Evolutionary conservation across 2,888 invertebrate species (phyloP), one percentile per base, ranked within the genome.

Genomic region (Plutella xylostella): DNA sequence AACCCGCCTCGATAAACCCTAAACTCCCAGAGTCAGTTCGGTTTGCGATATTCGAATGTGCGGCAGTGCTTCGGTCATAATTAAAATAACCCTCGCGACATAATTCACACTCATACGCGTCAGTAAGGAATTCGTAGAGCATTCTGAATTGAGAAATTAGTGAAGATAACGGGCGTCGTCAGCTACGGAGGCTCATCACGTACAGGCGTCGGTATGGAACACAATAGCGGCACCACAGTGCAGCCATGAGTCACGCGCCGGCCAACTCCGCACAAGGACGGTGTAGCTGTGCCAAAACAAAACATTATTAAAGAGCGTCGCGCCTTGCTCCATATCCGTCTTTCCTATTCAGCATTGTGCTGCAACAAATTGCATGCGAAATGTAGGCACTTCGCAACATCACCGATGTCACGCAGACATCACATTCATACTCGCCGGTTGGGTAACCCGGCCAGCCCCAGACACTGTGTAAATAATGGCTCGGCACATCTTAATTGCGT

Each of bases 251-350:
- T 80, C 76, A 80, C 53, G 51, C 56, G 49, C 52, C 45, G 56
- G 51, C 55, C 70, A 70, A 28, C 28, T 28, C 28, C 9, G 28
- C 9, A 75, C 75, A 77, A 80, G 82, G 79, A 72, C 79, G 68
- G 59, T 60, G 58, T 61, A 56, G 55, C 60, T 60, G 68, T 64
- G 60, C 65, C 72, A 68, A 75, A 76, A 72, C 65, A 72, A 66
- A 75, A 73, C 72, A 75, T 70, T n/a, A n/a, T n/a, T n/a, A 76
- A 78, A 76, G 77, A 79, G 71, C 57, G 68, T 80, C 78, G 65
- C 78, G 71, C 57, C 67, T 80, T 78, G 65, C 78, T 71, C 79
- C 79, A 79, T 77, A 79, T 80, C 77, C 77, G 79, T 75, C 77
- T 77, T 57, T 54, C 63, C 67, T 71, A 69, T 75, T 74, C 74